Evolutionary conservation across 2,113 vertebrate species (phyloP).

Genomic region (Nesogale talazaci): DNA sequence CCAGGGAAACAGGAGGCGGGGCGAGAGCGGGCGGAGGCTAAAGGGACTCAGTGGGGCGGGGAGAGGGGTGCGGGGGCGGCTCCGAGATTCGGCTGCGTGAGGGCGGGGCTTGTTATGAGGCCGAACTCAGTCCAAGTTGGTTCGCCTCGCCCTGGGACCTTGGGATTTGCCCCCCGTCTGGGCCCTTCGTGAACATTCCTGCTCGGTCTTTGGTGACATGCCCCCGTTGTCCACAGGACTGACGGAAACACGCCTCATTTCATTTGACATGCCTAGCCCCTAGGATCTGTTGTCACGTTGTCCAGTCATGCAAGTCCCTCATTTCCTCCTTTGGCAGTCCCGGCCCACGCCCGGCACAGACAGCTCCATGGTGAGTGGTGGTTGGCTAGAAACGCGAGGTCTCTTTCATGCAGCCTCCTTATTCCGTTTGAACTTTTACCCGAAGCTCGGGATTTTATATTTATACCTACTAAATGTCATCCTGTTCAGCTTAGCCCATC

Average conservation of each 20-base stretch:
- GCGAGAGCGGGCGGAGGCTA: neutral
- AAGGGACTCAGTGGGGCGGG: neutral
- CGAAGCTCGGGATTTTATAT: neutral
- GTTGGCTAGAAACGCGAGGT: neutral
- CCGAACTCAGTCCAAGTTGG: neutral
- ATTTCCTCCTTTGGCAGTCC: neutral
- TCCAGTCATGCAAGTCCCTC: neutral
- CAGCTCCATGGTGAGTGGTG: neutral
- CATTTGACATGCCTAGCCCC: neutral
- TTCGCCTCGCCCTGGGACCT: neutral
- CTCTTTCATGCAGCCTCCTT: neutral
- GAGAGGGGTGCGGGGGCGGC: slow-evolving; percentile 55
- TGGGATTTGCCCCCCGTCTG: neutral
- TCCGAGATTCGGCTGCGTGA: neutral
- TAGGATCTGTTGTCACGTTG: neutral
- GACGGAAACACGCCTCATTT: neutral
- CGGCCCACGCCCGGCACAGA: neutral
- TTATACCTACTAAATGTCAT: neutral
- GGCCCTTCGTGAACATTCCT: neutral
- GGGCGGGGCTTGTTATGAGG: neutral
- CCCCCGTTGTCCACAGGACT: neutral
- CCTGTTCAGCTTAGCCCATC: neutral
- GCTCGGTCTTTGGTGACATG: too few species aligned
- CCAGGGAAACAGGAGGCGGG: slow-evolving; percentile 71
- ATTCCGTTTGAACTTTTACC: neutral